Percentiles rank a stretch among this genome's conserved stretches.
Evolutionary conservation across 2,113 vertebrate genomes (phyloP).

Genomic region (Loxodonta africana): DNA sequence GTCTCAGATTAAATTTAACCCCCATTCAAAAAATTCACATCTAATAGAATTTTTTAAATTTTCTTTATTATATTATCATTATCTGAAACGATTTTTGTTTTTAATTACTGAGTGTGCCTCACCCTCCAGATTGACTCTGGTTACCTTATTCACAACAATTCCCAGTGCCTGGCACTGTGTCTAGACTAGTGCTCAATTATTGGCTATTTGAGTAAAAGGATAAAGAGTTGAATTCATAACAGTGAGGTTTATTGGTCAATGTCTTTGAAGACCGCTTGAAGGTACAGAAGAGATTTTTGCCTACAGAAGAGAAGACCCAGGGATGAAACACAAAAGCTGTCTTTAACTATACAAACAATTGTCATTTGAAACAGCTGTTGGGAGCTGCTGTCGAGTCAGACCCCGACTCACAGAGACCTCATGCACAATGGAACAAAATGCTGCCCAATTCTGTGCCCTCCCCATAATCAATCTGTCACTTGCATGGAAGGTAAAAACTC

Average conservation of each 20-base stretch:
- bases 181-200: not conserved
- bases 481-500: too few species aligned
- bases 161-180: not conserved
- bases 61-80: not conserved
- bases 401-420: not conserved
- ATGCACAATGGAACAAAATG: not conserved
- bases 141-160: not conserved
- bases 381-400: too few species aligned
- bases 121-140: not conserved
- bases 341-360: constrained; percentile 1
- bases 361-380: not conserved
- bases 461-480: not conserved
- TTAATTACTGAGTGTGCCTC: not conserved
- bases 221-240: not conserved
- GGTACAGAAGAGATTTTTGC: not conserved
- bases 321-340: not conserved
- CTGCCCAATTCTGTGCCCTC: not conserved
- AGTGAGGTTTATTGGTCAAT: not conserved
- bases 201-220: not conserved
- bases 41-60: constrained; percentile 6
- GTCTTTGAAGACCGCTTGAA: constrained; percentile 20
- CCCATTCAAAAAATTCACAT: not conserved
- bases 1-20: not conserved
- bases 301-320: not conserved
- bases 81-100: not conserved